phyloP scores from a whole-genome alignment of 2,113 vertebrate genomes.

The Dinomys branickii region DNA sequence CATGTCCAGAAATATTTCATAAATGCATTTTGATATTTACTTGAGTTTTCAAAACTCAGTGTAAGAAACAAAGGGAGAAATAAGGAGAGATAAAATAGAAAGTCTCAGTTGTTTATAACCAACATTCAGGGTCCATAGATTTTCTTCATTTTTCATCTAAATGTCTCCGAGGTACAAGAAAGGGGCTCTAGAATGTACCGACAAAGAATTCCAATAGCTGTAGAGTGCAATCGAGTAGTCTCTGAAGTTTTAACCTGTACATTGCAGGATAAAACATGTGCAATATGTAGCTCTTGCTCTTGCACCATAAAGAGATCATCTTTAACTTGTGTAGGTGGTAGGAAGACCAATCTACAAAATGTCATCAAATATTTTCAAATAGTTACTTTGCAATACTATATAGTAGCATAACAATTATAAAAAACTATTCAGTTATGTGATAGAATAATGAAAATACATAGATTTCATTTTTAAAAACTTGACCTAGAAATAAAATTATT shows the following conservation, averaged over 20 bases:
- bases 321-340: background rate
- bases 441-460: background rate
- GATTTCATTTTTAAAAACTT: background rate
- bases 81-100: background rate
- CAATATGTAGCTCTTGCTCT: background rate
- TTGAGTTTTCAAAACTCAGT: background rate
- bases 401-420: background rate
- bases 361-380: background rate
- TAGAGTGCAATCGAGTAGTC: too few relatives aligned
- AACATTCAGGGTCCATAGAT: background rate
- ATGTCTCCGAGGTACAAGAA: background rate
- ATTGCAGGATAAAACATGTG: background rate
- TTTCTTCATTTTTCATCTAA: background rate
- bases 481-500: background rate
- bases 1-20: background rate
- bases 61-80: background rate
- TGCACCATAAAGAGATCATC: background rate
- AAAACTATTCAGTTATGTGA: background rate
- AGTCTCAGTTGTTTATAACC: background rate
- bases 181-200: background rate
- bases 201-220: background rate
- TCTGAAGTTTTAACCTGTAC: background rate
- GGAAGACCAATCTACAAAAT: background rate
- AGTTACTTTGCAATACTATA: background rate
- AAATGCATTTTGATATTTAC: conserved; percentile 38